Conservation (phyloP, 2,113 vertebrate genomes). For the Anthoscopus minutus region DNA sequence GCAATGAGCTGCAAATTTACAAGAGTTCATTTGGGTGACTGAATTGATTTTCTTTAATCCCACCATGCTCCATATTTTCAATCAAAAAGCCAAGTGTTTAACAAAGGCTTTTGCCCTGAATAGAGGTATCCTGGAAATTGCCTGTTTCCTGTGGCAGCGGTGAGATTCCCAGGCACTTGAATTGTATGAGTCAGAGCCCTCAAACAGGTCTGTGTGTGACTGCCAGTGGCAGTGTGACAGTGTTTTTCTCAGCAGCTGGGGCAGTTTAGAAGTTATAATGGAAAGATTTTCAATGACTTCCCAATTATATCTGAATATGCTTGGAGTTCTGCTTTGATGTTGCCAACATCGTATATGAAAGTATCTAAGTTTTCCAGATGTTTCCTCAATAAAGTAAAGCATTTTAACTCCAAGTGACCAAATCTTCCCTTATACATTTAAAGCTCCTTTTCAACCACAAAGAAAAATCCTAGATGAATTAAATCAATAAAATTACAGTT, state of each 20-base stretch:
- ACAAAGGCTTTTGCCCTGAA: conserved; percentile 8
- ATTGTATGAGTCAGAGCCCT: not conserved
- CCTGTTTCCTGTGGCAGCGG: not conserved
- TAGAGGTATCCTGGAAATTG: conserved; percentile 10
- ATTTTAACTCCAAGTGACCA: not conserved
- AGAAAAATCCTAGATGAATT: not conserved
- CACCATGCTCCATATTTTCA: not conserved
- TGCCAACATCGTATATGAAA: not conserved
- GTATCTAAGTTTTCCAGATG: conserved; percentile 48
- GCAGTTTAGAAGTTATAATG: conserved; percentile 14
- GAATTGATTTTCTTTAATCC: conserved; percentile 9
- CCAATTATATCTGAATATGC: conserved; percentile 23
- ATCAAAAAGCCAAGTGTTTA: conserved; percentile 13
- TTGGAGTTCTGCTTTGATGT: conserved; percentile 28
- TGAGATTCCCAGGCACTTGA: conserved; percentile 5
- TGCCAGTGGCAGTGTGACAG: not conserved
- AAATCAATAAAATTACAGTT: conserved; percentile 12
- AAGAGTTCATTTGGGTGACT: not conserved
- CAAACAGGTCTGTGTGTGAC: not conserved
- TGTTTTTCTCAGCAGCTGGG: conserved; percentile 24
- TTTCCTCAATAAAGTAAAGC: conserved; percentile 52
- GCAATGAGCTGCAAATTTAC: not conserved
- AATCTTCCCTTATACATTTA: not conserved
- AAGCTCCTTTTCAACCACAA: conserved; percentile 3
- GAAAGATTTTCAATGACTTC: conserved; percentile 31